phyloP scores from a whole-genome alignment of 2,797 vertebrate species.

The Pangasius krempfi region DNA sequence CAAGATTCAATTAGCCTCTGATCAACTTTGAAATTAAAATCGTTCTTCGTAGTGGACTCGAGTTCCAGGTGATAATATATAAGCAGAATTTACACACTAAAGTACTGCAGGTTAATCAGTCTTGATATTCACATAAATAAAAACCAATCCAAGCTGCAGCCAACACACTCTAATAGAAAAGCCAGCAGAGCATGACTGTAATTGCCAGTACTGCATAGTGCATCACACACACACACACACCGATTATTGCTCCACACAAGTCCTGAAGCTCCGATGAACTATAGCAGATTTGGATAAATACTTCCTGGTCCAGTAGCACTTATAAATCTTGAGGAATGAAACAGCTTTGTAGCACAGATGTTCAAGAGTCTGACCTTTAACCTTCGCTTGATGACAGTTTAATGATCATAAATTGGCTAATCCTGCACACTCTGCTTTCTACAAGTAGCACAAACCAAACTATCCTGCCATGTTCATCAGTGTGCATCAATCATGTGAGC shows the following conservation, averaged over 20 bases:
- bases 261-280: constrained; percentile 37
- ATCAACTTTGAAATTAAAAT: background rate
- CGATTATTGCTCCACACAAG: constrained; percentile 19
- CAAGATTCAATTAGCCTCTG: background rate
- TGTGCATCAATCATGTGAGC: background rate
- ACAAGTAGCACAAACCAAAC: background rate
- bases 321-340: background rate
- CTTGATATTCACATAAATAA: constrained; percentile 45
- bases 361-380: constrained; percentile 18
- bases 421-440: background rate
- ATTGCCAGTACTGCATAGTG: constrained; percentile 45
- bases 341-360: background rate
- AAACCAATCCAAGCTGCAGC: constrained; percentile 55
- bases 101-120: constrained; percentile 40
- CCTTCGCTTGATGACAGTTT: constrained; percentile 8
- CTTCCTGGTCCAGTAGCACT: constrained; percentile 3
- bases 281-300: constrained; percentile 21
- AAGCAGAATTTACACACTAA: constrained; percentile 20
- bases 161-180: constrained; percentile 53
- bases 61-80: background rate
- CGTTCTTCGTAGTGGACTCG: background rate
- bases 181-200: constrained; percentile 56
- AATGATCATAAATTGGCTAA: constrained; percentile 11
- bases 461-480: background rate
- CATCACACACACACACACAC: constrained; percentile 22